Percentiles rank a stretch among this genome's conserved stretches.
Conservation (phyloP, 2,113 vertebrate species). For the Lophura nycthemera region DNA sequence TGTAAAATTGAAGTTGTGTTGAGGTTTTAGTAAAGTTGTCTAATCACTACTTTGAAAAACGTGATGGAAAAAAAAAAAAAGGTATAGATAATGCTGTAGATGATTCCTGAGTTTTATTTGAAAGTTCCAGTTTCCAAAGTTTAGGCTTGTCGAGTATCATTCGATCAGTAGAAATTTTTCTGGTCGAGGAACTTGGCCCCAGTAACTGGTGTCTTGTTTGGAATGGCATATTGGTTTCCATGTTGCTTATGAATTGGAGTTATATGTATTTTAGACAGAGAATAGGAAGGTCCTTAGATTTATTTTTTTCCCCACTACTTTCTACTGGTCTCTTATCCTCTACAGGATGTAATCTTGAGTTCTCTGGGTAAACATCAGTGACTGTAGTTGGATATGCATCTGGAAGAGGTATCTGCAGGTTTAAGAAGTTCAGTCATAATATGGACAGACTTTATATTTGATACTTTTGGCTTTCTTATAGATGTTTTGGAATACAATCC, state of each 20-base stretch:
- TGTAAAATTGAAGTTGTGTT: not conserved
- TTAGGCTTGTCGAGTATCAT: not conserved
- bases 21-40: not conserved
- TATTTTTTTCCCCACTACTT: not conserved
- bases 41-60: not conserved
- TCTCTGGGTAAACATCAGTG: not conserved
- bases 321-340: not conserved
- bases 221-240: not conserved
- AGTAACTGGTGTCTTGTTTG: not conserved
- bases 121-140: not conserved
- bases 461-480: not conserved
- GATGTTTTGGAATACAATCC: not conserved
- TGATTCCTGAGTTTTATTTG: not conserved
- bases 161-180: constrained; percentile 10
- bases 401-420: not conserved
- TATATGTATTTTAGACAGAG: not conserved
- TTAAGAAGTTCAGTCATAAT: not conserved
- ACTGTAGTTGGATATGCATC: not conserved
- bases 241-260: not conserved
- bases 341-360: not conserved
- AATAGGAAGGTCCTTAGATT: not conserved
- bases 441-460: not conserved
- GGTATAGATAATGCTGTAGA: not conserved
- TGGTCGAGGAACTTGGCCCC: not conserved
- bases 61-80: not conserved